Evolutionary conservation across 1,140 invertebrate species (phyloP).

Genomic region (Propsilocerus akamusi): DNA sequence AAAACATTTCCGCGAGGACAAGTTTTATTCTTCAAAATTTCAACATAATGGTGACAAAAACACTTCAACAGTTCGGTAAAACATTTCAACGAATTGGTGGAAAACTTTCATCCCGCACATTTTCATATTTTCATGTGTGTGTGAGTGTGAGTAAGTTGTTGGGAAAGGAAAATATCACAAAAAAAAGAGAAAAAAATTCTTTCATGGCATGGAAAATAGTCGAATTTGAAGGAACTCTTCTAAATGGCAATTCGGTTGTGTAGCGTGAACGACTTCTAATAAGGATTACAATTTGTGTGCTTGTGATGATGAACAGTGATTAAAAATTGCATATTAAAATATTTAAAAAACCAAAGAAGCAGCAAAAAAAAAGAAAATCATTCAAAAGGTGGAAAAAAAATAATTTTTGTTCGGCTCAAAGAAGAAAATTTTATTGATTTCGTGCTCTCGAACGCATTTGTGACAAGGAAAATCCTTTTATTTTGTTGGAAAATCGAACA

Average conservation of each 20-base stretch:
- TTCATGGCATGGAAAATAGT: not conserved
- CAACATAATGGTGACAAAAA: no score
- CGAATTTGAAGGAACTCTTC: no score
- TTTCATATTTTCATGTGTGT: no score
- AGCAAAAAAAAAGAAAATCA: not conserved
- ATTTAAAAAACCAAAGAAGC: not conserved
- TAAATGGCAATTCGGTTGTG: conserved; percentile 1
- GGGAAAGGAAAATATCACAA: not conserved
- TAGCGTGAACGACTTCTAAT: not conserved
- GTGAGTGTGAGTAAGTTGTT: no score
- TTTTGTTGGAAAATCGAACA: not conserved
- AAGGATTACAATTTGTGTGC: not conserved
- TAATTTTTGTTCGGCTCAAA: not conserved
- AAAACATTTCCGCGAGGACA: no score
- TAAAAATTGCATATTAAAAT: not conserved
- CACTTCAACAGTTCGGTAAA: no score
- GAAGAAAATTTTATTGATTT: conserved; percentile 2
- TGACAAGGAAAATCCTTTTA: not conserved
- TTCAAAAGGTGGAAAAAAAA: not conserved
- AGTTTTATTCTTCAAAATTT: no score
- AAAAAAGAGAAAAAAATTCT: not conserved
- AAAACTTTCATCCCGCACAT: no score
- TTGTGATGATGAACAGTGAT: not conserved
- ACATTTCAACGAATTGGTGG: no score
- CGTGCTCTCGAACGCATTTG: no score